Base-by-base conservation (phyloP, 2,797 vertebrate species). In the Anabas testudineus region DNA sequence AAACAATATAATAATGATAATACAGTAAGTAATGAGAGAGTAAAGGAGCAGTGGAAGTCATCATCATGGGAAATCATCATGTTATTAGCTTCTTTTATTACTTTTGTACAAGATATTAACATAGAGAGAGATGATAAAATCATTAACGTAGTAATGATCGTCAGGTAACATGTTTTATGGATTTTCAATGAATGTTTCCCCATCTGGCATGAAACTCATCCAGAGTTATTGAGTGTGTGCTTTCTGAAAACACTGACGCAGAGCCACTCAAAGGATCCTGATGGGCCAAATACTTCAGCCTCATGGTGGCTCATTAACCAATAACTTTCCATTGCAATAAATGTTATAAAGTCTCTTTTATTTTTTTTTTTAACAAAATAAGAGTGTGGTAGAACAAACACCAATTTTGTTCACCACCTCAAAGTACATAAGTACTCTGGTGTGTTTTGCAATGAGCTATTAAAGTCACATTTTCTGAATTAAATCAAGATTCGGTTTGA, bases 21-120 rank as follows among this genome's bases (percentile, higher is more conserved):
- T 77, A 69, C 83, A 81, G 83, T 90, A 90, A 86, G 80, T 90
- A 92, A 89, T 90, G 80, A 88, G 84, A 88, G 80, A 81, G 87
- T 73, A 52, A 67, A 73, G 64, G 73, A 69, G 81, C 81, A 62
- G 81, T 74, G 67, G 76, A 84, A 72, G 80, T 10, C 73, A 81
- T 83, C 81, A 26, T 83, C 81, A 0, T 76, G 90, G 88, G 90
- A 92, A 92, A 92, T 91, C 87, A 90, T 73, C 58, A 57, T 2
- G 64, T 88, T 90, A 91, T 87, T 87, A 84, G 80, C 75, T 88
- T 62, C 65, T 87, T 87, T 88, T 90, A 91, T 90, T 80, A 84
- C 85, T 79, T 80, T 79, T 76, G 70, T 74, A 59, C 56, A 51
- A 71, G 78, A 87, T 82, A 86, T 88, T 86, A 90, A 86, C 88